A percentile compares a stretch with the other conserved stretches of the same genome.
Conservation (phyloP, 1,140 invertebrate species). For the Whitmania pigra region DNA sequence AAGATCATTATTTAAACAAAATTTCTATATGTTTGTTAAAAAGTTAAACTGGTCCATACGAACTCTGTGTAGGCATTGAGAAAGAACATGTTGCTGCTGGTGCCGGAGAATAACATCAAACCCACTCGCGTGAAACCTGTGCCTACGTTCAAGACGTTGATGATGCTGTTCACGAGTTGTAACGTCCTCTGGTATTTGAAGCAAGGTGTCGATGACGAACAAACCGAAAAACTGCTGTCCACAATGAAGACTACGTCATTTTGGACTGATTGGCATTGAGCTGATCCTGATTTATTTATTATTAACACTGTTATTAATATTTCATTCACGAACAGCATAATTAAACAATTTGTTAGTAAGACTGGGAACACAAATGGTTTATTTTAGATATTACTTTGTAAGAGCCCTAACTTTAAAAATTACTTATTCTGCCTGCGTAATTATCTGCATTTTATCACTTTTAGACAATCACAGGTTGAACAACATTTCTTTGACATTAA, state of each 20-base stretch:
- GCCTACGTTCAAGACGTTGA: slow-evolving; percentile 14
- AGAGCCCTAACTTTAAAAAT: too few species aligned
- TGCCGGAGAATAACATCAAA: slow-evolving; percentile 11
- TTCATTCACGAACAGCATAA: too few species aligned
- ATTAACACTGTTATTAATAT: too few species aligned
- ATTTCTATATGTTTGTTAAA: too few species aligned
- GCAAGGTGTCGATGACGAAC: not conserved
- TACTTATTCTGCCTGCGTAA: too few species aligned
- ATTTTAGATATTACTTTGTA: too few species aligned
- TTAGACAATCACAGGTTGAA: too few species aligned
- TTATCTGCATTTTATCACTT: too few species aligned
- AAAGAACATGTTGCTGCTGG: not conserved
- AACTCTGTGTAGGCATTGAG: slow-evolving; percentile 17
- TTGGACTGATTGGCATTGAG: not conserved
- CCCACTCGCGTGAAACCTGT: slow-evolving; percentile 14
- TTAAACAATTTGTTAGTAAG: too few species aligned
- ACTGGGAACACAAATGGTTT: too few species aligned
- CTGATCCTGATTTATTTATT: slow-evolving; percentile 2
- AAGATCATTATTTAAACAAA: too few species aligned
- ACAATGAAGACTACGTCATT: slow-evolving; percentile 16
- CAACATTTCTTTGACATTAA: too few species aligned
- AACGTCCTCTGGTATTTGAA: slow-evolving; percentile 7
- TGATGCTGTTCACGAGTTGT: slow-evolving; percentile 18
- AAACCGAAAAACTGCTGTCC: slow-evolving; percentile 6
- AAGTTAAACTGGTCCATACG: not conserved